Conservation (phyloP, 2,797 vertebrate genomes). For the Typhlichthys subterraneus region DNA sequence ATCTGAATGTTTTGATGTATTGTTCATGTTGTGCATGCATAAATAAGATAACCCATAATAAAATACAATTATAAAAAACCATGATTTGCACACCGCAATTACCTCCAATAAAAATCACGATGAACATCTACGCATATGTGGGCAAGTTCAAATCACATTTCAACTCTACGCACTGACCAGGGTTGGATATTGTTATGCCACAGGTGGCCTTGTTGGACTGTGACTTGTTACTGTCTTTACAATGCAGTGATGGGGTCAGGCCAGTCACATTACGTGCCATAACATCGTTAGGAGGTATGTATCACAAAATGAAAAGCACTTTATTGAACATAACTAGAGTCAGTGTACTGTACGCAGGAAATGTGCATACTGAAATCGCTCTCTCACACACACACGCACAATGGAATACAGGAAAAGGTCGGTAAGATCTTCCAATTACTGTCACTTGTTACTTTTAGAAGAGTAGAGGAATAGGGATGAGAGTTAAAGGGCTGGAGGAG, state of each 20-base stretch:
- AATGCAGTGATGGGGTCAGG: constrained; percentile 50
- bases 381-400: constrained; percentile 1
- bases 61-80: neutral
- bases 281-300: constrained; percentile 43
- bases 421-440: constrained; percentile 62
- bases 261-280: constrained; percentile 55
- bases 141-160: constrained; percentile 11
- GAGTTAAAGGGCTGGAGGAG: constrained; percentile 40
- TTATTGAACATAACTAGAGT: constrained; percentile 44
- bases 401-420: constrained; percentile 58
- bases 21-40: constrained; percentile 15
- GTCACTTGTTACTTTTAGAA: constrained; percentile 53
- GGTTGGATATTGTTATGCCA: constrained; percentile 41
- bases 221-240: constrained; percentile 50
- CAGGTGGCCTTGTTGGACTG: constrained; percentile 36
- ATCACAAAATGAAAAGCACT: constrained; percentile 46
- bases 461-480: constrained; percentile 16
- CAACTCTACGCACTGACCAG: constrained; percentile 25
- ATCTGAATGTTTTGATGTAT: constrained; percentile 4
- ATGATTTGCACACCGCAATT: constrained; percentile 28
- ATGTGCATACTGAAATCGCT: neutral
- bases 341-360: no score
- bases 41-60: neutral
- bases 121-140: neutral
- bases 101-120: constrained; percentile 39